Percentiles rank a stretch among this genome's conserved stretches.
phyloP scores from a whole-genome alignment of 1,140 invertebrate genomes.

The Antheraea pernyi region DNA sequence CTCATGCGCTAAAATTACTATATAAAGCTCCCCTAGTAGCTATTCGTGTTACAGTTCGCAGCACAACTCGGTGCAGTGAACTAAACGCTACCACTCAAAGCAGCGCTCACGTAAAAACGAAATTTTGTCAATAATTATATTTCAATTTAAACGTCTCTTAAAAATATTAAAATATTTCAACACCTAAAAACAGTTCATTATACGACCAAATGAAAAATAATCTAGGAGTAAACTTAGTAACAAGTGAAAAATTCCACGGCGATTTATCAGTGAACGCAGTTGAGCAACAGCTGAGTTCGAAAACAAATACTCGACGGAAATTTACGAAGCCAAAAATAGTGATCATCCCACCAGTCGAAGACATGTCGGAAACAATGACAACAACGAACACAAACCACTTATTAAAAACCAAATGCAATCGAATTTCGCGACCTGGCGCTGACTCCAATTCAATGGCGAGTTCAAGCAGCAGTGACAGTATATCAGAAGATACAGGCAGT shows the following conservation, averaged over 20 bases:
- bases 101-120: constrained; percentile 37
- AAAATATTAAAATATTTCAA: constrained; percentile 18
- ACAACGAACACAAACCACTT: constrained; percentile 79
- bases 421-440: constrained; percentile 75
- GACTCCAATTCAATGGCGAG: constrained; percentile 81
- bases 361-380: constrained; percentile 52
- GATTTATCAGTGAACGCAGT: constrained; percentile 49
- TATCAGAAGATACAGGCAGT: constrained; percentile 63
- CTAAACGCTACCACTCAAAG: constrained; percentile 27
- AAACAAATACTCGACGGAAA: constrained; percentile 46
- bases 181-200: constrained; percentile 33
- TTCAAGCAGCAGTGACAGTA: constrained; percentile 79
- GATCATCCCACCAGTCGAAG: constrained; percentile 72
- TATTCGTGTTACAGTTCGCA: constrained; percentile 43
- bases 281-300: constrained; percentile 38
- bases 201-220: constrained; percentile 67
- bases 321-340: constrained; percentile 70
- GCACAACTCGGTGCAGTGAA: constrained; percentile 34
- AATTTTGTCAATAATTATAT: constrained; percentile 37
- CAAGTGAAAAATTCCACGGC: constrained; percentile 53
- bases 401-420: constrained; percentile 81
- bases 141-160: neutral
- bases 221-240: constrained; percentile 51
- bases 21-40: constrained; percentile 43
- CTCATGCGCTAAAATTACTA: constrained; percentile 53